Percentiles rank a stretch among this genome's conserved stretches.
phyloP scores from a whole-genome alignment of 2,797 vertebrate genomes.

The Podarcis siculus region DNA sequence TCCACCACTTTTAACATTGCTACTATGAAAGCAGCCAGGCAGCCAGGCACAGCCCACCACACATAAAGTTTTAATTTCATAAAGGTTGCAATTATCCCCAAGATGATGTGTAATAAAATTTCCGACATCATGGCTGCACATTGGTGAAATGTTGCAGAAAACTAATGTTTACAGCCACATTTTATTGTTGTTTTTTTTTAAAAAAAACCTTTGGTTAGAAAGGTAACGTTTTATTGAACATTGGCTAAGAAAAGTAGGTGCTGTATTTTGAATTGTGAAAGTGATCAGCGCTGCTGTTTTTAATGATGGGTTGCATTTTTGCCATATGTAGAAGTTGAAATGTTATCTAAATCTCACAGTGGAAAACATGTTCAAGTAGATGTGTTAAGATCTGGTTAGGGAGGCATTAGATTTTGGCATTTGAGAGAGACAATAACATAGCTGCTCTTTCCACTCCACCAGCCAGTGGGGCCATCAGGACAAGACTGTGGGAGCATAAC shows the following conservation, averaged over 20 bases:
- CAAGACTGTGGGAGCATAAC: background rate
- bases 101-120: background rate
- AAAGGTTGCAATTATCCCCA: constrained; percentile 11
- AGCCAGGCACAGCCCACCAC: constrained; percentile 4
- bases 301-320: background rate
- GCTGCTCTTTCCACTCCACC: background rate
- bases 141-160: constrained; percentile 15
- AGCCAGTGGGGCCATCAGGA: background rate
- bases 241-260: background rate
- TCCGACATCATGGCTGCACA: background rate
- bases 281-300: background rate
- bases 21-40: constrained; percentile 20
- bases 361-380: background rate
- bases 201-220: background rate
- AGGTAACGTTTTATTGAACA: background rate
- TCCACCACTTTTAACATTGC: background rate
- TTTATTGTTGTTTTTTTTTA: background rate
- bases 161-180: background rate
- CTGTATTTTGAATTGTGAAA: background rate
- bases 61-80: constrained; percentile 30
- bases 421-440: background rate
- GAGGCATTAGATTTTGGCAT: background rate
- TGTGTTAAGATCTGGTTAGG: background rate
- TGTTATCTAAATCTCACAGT: background rate
- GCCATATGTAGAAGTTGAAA: background rate